Conservation (phyloP, 2,797 vertebrate genomes). For the Rallus crepitans region DNA sequence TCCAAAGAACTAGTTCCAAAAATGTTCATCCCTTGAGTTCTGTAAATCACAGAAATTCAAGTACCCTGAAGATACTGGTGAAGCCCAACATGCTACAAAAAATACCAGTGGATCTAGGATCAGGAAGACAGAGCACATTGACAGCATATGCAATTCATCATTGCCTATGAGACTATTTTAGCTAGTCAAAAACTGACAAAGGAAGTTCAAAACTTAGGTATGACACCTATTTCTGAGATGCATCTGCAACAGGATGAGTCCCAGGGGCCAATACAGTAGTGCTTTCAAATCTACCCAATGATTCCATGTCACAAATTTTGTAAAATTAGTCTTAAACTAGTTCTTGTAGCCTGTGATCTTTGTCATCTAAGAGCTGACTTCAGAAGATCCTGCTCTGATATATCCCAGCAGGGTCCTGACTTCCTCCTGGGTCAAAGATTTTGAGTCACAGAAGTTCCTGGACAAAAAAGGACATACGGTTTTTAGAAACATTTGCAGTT, state of each 20-base stretch:
- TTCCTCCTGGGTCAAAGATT: constrained; percentile 31
- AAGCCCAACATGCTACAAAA: background rate
- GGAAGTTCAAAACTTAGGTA: background rate
- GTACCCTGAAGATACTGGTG: background rate
- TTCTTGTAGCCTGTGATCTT: constrained; percentile 15
- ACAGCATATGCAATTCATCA: background rate
- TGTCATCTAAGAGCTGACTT: background rate
- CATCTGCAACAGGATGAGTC: background rate
- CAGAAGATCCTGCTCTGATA: background rate
- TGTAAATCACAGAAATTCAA: background rate
- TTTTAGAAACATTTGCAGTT: constrained; percentile 32
- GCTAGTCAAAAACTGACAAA: constrained; percentile 10
- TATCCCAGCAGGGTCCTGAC: background rate
- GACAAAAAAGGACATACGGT: constrained; percentile 48
- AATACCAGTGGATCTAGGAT: background rate
- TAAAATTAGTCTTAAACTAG: constrained; percentile 10
- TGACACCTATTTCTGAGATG: background rate
- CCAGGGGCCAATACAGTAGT: background rate
- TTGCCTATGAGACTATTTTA: background rate
- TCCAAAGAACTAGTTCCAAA: background rate
- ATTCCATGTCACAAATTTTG: background rate
- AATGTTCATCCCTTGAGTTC: background rate
- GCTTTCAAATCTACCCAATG: background rate
- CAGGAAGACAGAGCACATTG: background rate
- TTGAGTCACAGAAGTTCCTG: constrained; percentile 31